These are phyloP conservation scores for Aphyosemion australe DNA, from an alignment of 2,113 vertebrate species.

Conservation along the genomic window DNA sequence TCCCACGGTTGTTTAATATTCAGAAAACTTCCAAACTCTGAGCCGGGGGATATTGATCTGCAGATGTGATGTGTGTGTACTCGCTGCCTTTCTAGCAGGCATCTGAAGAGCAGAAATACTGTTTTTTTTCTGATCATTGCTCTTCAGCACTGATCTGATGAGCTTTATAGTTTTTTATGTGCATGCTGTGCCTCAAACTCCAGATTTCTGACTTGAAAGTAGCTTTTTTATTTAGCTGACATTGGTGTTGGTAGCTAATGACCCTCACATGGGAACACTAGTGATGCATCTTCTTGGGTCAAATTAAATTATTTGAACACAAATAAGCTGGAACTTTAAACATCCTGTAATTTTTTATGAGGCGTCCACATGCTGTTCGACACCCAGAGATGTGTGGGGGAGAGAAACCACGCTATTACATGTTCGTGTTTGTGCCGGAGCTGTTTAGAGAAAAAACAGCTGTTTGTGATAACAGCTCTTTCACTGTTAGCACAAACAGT, in stretches of 20 bases:
- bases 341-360: conserved; percentile 42
- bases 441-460: conserved; percentile 42
- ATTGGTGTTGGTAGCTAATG: conserved; percentile 31
- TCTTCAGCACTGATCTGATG: conserved; percentile 21
- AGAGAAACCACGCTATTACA: conserved; percentile 28
- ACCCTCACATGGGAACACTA: conserved; percentile 22
- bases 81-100: conserved; percentile 40
- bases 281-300: conserved; percentile 32
- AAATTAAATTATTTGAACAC: no score
- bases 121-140: conserved; percentile 27
- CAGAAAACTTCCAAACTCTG: conserved; percentile 39
- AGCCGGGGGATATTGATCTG: conserved; percentile 68
- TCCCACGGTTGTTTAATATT: conserved; percentile 75
- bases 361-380: conserved; percentile 42
- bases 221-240: conserved; percentile 30
- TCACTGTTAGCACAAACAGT: conserved; percentile 52
- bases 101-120: conserved; percentile 39
- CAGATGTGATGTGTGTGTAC: conserved; percentile 44
- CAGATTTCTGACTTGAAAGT: conserved; percentile 31
- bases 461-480: conserved; percentile 49
- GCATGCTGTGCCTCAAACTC: not conserved
- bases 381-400: conserved; percentile 25
- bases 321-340: conserved; percentile 22
- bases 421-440: not conserved
- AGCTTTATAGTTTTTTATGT: conserved; percentile 12